Conservation (phyloP, 2,113 vertebrate species). For the Mohoua ochrocephala region DNA sequence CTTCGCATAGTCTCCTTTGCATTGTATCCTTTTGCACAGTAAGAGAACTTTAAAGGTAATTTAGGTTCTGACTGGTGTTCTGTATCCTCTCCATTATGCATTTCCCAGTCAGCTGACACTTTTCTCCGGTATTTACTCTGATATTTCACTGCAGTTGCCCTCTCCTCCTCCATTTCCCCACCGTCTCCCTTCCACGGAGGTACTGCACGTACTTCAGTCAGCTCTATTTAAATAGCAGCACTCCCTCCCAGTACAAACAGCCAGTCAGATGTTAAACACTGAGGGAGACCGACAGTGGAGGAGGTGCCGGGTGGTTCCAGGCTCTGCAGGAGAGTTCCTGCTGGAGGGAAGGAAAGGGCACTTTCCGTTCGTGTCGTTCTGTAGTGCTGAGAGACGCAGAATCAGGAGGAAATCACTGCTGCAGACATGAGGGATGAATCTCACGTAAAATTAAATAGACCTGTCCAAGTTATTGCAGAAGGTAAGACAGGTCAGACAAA, state of each 20-base stretch:
- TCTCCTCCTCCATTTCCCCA: not conserved
- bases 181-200: not conserved
- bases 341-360: not conserved
- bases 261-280: constrained; percentile 16
- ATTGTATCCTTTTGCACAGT: not conserved
- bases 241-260: constrained; percentile 43
- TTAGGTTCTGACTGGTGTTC: not conserved
- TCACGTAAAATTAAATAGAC: not conserved
- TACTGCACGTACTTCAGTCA: not conserved
- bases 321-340: not conserved
- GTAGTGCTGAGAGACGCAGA: not conserved
- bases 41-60: not conserved
- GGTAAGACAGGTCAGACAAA: not conserved
- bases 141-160: not conserved
- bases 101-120: not conserved
- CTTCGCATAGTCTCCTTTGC: not conserved
- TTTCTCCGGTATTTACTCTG: not conserved
- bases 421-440: not conserved
- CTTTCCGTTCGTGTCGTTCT: not conserved
- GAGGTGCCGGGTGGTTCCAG: not conserved
- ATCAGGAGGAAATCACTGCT: not conserved
- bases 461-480: not conserved
- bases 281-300: not conserved
- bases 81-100: not conserved
- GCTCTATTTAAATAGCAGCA: constrained; percentile 42